phyloP scores from a whole-genome alignment of 2,797 vertebrate species.

The Menidia menidia region DNA sequence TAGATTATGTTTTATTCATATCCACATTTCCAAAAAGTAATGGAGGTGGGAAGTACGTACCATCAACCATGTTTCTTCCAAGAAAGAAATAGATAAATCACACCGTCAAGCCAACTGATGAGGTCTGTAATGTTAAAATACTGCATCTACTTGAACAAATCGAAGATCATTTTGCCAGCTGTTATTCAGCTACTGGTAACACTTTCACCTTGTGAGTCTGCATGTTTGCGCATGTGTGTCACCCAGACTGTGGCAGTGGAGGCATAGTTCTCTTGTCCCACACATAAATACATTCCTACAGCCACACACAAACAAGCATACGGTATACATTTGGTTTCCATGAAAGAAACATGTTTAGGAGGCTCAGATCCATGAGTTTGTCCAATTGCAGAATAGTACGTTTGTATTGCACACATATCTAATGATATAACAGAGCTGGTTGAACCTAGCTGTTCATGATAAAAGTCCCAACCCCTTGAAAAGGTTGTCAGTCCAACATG shows the following conservation, averaged over 20 bases:
- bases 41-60: slow-evolving; percentile 22
- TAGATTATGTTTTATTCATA: slow-evolving; percentile 68
- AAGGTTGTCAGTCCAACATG: too few species aligned
- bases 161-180: background rate
- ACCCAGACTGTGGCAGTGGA: background rate
- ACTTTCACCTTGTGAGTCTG: background rate
- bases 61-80: background rate
- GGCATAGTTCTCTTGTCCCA: too few species aligned
- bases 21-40: slow-evolving; percentile 31
- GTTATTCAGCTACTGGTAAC: background rate
- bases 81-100: slow-evolving; percentile 6
- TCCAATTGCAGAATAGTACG: too few species aligned
- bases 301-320: too few species aligned
- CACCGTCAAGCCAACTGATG: slow-evolving; percentile 22
- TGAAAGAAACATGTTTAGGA: too few species aligned
- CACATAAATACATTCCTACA: too few species aligned
- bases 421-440: too few species aligned
- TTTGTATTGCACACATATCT: too few species aligned
- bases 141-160: slow-evolving; percentile 5
- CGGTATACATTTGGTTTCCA: too few species aligned
- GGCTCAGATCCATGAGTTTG: too few species aligned
- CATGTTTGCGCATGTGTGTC: background rate
- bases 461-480: too few species aligned
- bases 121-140: slow-evolving; percentile 31
- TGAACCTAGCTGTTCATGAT: too few species aligned